Base-by-base conservation (phyloP, 1,140 invertebrate genomes). In the Hycleus phaleratus region DNA sequence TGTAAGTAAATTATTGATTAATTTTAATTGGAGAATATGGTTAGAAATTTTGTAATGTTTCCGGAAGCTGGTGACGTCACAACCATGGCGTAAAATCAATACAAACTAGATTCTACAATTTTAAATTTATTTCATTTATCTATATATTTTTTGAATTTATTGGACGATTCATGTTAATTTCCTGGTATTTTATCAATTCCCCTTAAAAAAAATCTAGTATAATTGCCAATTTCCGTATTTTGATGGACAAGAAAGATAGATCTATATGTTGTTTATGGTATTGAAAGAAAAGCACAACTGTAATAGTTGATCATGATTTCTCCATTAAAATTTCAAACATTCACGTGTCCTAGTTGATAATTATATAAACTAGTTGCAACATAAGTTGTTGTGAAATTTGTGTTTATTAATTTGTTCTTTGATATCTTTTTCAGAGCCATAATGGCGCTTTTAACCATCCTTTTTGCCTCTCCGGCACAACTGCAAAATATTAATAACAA, bases 351-450 rank as follows among this genome's bases (percentile, higher is more conserved):
- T 45, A 42, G 39, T 44, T 47, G 40, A 44, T 18, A 10, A 47
- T 47, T 24, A 26, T 18, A 45, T 26, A 51, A 2, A 12, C 18
- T 1, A 18, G 18, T 18, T 18, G 18, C 18, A 18, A 18, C 18
- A 18, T 18, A 18, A 18, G 18, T 18, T 18, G 18, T 18, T 18
- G 18, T 7, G 32, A 32, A 32, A 32, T 32, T 32, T 32, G 2
- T 32, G 32, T 32, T 39, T 3, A 10, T 26, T 18, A 38, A 38
- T 8, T 56, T 49, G 11, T 32, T 57, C 38, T 8, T 44, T 45
- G 2, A 3, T 46, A 32, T 38, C n/a, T 8, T 40, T 72, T 71
- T 39, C 59, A 72, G 71, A 57, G 71, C 71, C 71, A 71, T 45
- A 38, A 72, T 72, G 71, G 71, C 71, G 61, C 64, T 51, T 58